Evolutionary conservation across 2,113 vertebrate genomes (phyloP), one percentile per base, ranked within the genome.

Genomic region (Hystrix cristata): DNA sequence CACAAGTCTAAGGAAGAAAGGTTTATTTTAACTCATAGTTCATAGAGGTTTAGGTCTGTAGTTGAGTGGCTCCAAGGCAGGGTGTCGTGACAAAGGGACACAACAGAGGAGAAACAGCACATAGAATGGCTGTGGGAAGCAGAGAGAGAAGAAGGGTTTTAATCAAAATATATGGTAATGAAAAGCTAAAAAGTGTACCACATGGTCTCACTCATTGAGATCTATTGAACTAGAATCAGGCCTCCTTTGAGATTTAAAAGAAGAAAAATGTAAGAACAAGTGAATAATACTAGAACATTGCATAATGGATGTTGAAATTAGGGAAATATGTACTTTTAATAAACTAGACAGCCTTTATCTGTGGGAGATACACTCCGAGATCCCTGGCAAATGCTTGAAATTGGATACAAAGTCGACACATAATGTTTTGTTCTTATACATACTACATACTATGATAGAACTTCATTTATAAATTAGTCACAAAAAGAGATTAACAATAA

Each of bases 211-310:
- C 65, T 96, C 43, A 90, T 19, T 84, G 72, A 43, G 6, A 18
- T 46, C 14, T 43, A 0, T 64, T 43, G 8, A 86, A 67, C 23
- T 67, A 78, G 38, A 71, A 10, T 5, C 3, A 62, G 14, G 8
- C 3, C 29, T 88, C 34, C 21, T 95, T 65, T 91, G 91, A 78
- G 16, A 81, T 88, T 78, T 65, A 90, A 87, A 95, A 76, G 65
- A 82, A 87, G 86, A 65, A 78, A 88, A 88, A 83, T 51, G 21
- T 93, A 62, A 76, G 64, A 83, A 79, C 16, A 76, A n/a, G 21
- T 59, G 67, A 94, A 46, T n/a, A 12, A 11, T 74, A 43, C 64
- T 64, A 62, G 57, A 79, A 62, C 38, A 79, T 69, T 91, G 76
- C 21, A 51, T 72, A 76, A 43, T 14, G 14, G 34, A 79, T 71